A percentile compares a stretch with the other conserved stretches of the same genome.
Conservation (phyloP, 2,113 vertebrate species). For the Acinonyx jubatus region DNA sequence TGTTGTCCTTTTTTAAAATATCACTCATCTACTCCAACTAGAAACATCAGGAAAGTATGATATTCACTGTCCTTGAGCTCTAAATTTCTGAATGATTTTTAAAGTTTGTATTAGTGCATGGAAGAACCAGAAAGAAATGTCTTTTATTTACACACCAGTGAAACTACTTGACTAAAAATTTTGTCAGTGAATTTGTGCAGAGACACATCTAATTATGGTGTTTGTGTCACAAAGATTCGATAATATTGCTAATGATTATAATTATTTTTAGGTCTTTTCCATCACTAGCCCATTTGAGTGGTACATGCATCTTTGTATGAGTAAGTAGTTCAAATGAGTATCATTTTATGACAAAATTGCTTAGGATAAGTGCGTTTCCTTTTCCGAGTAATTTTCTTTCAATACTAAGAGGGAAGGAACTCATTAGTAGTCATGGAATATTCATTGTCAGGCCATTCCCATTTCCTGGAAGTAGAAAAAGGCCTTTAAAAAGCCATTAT, state of each 20-base stretch:
- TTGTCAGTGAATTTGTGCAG: conserved; percentile 15
- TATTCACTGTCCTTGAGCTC: neutral
- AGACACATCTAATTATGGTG: conserved; percentile 14
- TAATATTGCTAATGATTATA: neutral
- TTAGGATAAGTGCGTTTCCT: conserved; percentile 8
- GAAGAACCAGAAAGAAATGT: neutral
- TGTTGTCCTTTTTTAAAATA: too few species aligned
- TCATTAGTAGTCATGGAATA: conserved; percentile 42
- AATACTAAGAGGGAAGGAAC: neutral
- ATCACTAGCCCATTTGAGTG: conserved; percentile 6
- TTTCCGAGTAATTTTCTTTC: conserved; percentile 38
- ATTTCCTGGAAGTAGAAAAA: conserved; percentile 39
- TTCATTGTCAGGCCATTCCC: conserved; percentile 33
- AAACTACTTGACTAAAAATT: conserved; percentile 27
- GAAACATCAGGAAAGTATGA: conserved; percentile 30
- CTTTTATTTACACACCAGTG: neutral
- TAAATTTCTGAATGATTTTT: neutral
- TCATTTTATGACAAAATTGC: neutral
- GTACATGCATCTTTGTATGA: neutral
- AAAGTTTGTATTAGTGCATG: neutral
- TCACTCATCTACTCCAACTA: neutral
- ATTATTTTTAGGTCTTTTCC: neutral
- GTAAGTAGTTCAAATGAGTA: neutral
- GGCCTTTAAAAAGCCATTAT: neutral
- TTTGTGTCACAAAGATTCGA: neutral